Conservation (phyloP, 2,113 vertebrate species). For the Crotophaga sulcirostris region DNA sequence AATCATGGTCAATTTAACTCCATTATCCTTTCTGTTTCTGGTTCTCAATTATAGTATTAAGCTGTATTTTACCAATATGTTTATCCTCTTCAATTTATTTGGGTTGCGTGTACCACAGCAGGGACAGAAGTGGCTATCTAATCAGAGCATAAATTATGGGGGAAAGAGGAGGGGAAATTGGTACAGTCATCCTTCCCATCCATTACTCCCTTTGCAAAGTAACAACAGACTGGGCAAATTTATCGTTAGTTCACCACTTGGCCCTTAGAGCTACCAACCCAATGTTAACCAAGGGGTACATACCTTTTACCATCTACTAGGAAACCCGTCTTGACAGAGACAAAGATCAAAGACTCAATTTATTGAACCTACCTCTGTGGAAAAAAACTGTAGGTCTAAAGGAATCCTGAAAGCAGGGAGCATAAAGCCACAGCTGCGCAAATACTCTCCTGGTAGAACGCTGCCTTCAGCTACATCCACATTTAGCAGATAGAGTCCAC, state of each 20-base stretch:
- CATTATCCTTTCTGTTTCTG: background rate
- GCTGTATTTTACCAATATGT: background rate
- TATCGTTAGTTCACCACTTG: background rate
- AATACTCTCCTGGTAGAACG: background rate
- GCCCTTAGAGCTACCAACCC: background rate
- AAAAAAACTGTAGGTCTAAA: background rate
- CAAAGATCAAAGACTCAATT: background rate
- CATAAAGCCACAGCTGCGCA: background rate
- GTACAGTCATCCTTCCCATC: background rate
- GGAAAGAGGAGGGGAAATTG: background rate
- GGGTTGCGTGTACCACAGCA: background rate
- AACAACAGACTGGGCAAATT: background rate
- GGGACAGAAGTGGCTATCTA: background rate
- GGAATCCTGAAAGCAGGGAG: background rate
- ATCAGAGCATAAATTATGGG: background rate
- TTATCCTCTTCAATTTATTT: conserved; percentile 21
- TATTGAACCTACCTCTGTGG: background rate
- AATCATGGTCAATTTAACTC: background rate
- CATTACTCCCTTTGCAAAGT: background rate
- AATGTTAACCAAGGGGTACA: background rate
- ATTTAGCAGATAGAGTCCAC: background rate
- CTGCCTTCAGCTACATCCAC: background rate
- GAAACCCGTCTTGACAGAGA: background rate
- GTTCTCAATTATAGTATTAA: conserved; percentile 17
- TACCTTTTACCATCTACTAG: background rate